Conservation (phyloP, 2,113 vertebrate species). For the Callorhinus ursinus region DNA sequence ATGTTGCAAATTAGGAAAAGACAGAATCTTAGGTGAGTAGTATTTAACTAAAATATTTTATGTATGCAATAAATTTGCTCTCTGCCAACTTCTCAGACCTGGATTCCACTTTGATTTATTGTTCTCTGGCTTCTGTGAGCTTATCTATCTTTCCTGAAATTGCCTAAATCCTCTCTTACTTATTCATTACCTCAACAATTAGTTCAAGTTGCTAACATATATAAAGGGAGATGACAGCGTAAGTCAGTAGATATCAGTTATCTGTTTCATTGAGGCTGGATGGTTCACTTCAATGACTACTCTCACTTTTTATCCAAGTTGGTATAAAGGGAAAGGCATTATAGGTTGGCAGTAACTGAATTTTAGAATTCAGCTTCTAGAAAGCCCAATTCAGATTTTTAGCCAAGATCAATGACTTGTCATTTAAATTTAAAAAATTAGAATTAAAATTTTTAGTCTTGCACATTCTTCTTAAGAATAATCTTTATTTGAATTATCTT, state of each 20-base stretch:
- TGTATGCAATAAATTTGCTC: constrained; percentile 51
- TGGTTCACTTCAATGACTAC: not conserved
- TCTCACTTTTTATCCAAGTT: not conserved
- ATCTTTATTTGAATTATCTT: constrained; percentile 10
- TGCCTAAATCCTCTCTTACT: constrained; percentile 65
- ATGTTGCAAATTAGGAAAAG: constrained; percentile 40
- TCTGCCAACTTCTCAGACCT: constrained; percentile 51
- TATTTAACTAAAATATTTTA: constrained; percentile 67
- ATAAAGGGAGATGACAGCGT: constrained; percentile 38
- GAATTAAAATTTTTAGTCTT: not conserved
- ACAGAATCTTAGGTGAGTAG: constrained; percentile 41
- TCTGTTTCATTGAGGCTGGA: not conserved
- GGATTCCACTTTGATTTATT: constrained; percentile 69
- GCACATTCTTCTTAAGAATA: not conserved
- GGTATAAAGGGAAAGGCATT: not conserved
- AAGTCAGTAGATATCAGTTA: constrained; percentile 45
- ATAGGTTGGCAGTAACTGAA: not conserved
- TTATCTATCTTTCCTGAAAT: constrained; percentile 63
- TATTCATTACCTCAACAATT: constrained; percentile 74
- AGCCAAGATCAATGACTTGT: not conserved
- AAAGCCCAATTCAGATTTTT: constrained; percentile 16
- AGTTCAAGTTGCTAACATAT: constrained; percentile 68
- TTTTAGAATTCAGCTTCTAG: not conserved
- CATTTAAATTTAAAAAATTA: not conserved
- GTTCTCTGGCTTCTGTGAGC: constrained; percentile 45